Percentiles rank a stretch among this genome's conserved stretches.
Conservation (phyloP, 2,888 invertebrate genomes). For the Molanna angustata region DNA sequence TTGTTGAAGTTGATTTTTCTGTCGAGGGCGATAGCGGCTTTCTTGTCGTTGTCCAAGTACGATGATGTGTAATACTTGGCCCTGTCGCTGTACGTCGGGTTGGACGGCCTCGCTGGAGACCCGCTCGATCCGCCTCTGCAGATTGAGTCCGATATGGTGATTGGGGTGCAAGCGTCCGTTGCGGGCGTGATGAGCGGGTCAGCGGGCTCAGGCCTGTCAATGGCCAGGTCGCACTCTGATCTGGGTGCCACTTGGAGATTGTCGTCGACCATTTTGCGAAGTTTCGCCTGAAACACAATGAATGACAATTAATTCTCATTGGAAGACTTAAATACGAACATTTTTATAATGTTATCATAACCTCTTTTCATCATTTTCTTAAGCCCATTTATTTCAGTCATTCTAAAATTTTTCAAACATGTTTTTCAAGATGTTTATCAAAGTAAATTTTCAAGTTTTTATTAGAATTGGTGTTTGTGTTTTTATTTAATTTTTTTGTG, state of each 20-base stretch:
- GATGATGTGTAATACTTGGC: slow-evolving; percentile 35
- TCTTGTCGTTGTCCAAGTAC: slow-evolving; percentile 42
- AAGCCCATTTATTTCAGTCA: too few species aligned
- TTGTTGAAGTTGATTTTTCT: slow-evolving; percentile 39
- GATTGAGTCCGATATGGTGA: slow-evolving; percentile 25
- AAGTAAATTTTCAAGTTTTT: too few species aligned
- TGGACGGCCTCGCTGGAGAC: slow-evolving; percentile 31
- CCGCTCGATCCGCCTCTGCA: slow-evolving; percentile 26
- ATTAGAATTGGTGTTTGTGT: too few species aligned
- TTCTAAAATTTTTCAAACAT: too few species aligned
- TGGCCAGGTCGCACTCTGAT: slow-evolving; percentile 52
- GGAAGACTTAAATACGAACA: neutral
- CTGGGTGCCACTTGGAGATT: slow-evolving; percentile 68
- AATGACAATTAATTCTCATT: neutral
- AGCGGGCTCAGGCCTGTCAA: slow-evolving; percentile 47
- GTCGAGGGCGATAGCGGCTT: slow-evolving; percentile 33
- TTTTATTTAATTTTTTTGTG: too few species aligned
- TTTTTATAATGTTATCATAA: neutral
- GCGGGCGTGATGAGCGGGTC: slow-evolving; percentile 57
- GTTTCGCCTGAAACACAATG: slow-evolving; percentile 66
- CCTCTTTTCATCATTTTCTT: too few species aligned
- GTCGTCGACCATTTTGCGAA: slow-evolving; percentile 88
- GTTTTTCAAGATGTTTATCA: too few species aligned
- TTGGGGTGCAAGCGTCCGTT: slow-evolving; percentile 42
- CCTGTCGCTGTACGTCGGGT: slow-evolving; percentile 35